Evolutionary conservation across 2,888 invertebrate genomes (phyloP), one percentile per base, ranked within the genome.

Genomic region (Oscheius sp.): DNA sequence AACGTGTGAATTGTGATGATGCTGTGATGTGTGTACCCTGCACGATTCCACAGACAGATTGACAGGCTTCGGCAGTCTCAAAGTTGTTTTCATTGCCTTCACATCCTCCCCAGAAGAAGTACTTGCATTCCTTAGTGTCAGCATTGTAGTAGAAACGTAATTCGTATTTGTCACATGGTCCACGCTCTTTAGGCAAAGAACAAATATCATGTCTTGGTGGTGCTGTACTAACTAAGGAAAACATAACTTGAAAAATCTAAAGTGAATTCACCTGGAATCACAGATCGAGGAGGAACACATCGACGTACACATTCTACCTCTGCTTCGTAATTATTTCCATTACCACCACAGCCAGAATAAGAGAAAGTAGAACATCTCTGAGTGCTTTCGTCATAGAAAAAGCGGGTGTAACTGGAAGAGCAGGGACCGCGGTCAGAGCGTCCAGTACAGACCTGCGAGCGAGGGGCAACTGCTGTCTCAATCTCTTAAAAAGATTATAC

Each of bases 11-110:
- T 20, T 41, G 41, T 20, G 20, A 6, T 8, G 38, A 12, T 59
- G 44, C 24, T 12, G 41, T 41, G 30, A 32, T 54, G 32, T 32
- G 1, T 32, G 33, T 44, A 59, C 59, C 44, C 32, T 62, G 47
- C 9, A 73, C 68, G 24, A 80, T 77, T 36, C 75, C 78, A 50
- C 83, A 83, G 38, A 75, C 49, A 2, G 57, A 69, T 38, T 77
- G 68, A 50, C 85, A 85, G 36, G 74, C 72, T 47, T 74, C 70
- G 22, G 80, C 72, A n/a, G 78, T 74, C 49, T 78, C 75, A 69
- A 82, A 85, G 74, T 84, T 85, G 76, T 85, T 85, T n/a, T 84
- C 85, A 62, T 85, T 85, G 49, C 85, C 85, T 51, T 83, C 85
- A 66, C 85, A 85, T 49, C 85, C 85, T 17, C 74, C 71, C 50